Percentiles rank a stretch among this genome's conserved stretches.
phyloP scores from a whole-genome alignment of 2,888 invertebrate genomes.

The Troides oblongomaculatus region DNA sequence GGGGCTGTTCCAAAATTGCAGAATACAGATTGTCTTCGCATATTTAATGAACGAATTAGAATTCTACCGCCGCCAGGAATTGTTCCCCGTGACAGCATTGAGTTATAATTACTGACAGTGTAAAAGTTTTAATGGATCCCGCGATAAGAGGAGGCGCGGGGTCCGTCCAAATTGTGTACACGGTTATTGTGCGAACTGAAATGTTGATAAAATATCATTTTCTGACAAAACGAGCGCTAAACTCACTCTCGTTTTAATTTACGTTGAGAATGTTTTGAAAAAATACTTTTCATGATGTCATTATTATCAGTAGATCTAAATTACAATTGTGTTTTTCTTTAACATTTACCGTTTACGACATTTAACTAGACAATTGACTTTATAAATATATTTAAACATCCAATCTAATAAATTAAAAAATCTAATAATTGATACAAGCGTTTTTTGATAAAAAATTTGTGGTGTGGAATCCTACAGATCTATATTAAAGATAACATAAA shows the following conservation, averaged over 20 bases:
- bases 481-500: not conserved
- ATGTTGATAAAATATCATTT: constrained; percentile 4
- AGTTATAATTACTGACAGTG: constrained; percentile 61
- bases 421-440: too few species aligned
- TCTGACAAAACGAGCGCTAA: not conserved
- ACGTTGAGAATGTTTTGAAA: not conserved
- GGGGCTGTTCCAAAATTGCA: not conserved
- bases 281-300: not conserved
- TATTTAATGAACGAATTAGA: constrained; percentile 45
- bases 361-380: too few species aligned
- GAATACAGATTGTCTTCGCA: constrained; percentile 34
- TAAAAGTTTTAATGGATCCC: constrained; percentile 65
- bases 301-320: not conserved
- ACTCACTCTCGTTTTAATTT: not conserved
- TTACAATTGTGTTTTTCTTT: not conserved
- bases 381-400: too few species aligned
- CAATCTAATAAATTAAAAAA: too few species aligned
- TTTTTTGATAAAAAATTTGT: not conserved
- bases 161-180: constrained; percentile 4
- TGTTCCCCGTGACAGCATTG: constrained; percentile 55
- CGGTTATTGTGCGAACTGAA: not conserved
- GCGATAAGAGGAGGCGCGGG: constrained; percentile 49
- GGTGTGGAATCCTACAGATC: not conserved
- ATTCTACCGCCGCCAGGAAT: constrained; percentile 37
- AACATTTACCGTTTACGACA: too few species aligned